A percentile compares a stretch with the other conserved stretches of the same genome.
Evolutionary conservation across 2,797 vertebrate genomes (phyloP).

Genomic region (Serranus cabrilla): DNA sequence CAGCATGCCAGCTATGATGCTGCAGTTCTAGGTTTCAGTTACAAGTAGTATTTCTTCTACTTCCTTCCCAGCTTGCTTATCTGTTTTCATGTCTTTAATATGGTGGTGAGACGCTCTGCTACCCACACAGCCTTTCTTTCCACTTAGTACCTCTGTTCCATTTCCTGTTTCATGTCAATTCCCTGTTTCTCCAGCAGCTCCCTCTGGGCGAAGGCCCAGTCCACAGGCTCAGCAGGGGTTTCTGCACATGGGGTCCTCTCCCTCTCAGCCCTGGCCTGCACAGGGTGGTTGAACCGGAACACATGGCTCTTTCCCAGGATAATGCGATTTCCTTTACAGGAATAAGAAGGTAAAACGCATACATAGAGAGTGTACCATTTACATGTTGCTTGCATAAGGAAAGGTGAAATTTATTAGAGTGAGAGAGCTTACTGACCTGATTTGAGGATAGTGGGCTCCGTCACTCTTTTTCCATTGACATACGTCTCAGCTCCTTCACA

Average conservation of each 20-base stretch:
- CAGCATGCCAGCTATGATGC: not conserved
- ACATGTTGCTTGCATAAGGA: not conserved
- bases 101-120: not conserved
- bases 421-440: slow-evolving; percentile 87
- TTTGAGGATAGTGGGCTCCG: slow-evolving; percentile 91
- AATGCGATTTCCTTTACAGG: slow-evolving; percentile 92
- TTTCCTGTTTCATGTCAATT: slow-evolving; percentile 99
- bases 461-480: slow-evolving; percentile 96
- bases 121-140: not conserved
- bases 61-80: not conserved
- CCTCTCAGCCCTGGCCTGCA: slow-evolving; percentile 95
- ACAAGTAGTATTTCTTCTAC: not conserved
- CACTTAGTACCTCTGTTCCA: slow-evolving; percentile 93
- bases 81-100: slow-evolving; percentile 2
- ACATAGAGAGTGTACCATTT: not conserved
- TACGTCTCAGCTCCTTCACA: slow-evolving; percentile 96
- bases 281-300: slow-evolving; percentile 98
- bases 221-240: slow-evolving; percentile 93
- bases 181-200: slow-evolving; percentile 98
- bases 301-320: slow-evolving; percentile 99
- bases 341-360: not conserved
- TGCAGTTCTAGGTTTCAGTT: not conserved
- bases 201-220: slow-evolving; percentile 98
- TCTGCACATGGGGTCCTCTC: slow-evolving; percentile 94
- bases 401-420: not conserved